Evolutionary conservation across 2,888 invertebrate genomes (phyloP).

Genomic region (Macaria notata): DNA sequence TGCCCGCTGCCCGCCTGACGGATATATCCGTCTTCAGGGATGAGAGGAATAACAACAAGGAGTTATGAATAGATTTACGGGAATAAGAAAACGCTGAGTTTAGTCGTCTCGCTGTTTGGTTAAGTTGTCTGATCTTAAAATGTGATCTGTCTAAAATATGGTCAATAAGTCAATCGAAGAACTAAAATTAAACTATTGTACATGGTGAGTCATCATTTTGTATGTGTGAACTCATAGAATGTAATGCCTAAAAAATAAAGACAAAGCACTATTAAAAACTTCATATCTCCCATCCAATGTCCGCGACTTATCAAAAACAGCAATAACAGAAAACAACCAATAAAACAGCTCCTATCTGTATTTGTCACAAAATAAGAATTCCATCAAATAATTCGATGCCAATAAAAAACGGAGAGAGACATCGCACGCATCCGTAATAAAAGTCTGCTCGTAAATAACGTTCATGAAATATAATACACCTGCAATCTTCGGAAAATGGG

Average conservation of each 20-base stretch:
- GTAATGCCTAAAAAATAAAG: no score
- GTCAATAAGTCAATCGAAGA: neutral
- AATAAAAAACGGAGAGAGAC: constrained; percentile 81
- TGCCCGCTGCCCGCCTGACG: constrained; percentile 62
- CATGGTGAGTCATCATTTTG: no score
- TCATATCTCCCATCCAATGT: constrained; percentile 37
- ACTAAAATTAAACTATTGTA: neutral
- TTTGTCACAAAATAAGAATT: constrained; percentile 71
- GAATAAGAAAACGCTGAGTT: neutral
- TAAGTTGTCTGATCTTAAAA: no score
- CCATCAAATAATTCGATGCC: constrained; percentile 74
- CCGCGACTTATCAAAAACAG: constrained; percentile 49
- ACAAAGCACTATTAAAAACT: no score
- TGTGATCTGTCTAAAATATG: no score
- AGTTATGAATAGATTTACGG: constrained; percentile 66
- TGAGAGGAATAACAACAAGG: constrained; percentile 56
- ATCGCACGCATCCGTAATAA: constrained; percentile 82
- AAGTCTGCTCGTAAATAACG: constrained; percentile 81
- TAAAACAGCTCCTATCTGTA: constrained; percentile 58
- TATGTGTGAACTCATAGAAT: no score
- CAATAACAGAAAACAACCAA: constrained; percentile 60
- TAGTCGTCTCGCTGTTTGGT: no score
- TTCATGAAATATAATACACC: constrained; percentile 83
- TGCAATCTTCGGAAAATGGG: constrained; percentile 82
- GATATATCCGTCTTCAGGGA: constrained; percentile 78